Evolutionary conservation across 2,113 vertebrate genomes (phyloP), one percentile per base, ranked within the genome.

Genomic region (Lagenorhynchus albirostris): DNA sequence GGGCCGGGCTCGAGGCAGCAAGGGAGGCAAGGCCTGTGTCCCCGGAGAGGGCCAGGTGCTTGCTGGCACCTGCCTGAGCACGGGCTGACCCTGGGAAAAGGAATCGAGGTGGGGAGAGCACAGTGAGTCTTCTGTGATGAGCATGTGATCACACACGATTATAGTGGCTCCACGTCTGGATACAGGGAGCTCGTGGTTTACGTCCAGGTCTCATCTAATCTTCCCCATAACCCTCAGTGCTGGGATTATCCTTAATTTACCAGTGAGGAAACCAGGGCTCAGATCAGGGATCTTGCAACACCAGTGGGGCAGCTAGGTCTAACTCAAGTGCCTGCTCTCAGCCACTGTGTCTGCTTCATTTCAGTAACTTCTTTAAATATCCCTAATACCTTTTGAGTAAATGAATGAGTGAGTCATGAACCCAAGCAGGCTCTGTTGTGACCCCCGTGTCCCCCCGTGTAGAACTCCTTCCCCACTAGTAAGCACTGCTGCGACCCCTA

Each of bases 91-190:
- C 44, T 26, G 55, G 77, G 83, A 8, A 13, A 18, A 13, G 60
- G 36, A 15, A 5, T 8, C 0, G 1, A 26, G 17, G 14, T 7
- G 23, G 25, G 31, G 31, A 38, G n/a, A 12, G n/a, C 7, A 6
- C 29, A 11, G 55, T 1, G 15, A 15, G 62, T 60, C 4, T 15
- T 63, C 87, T 12, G 55, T 26, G 87, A 20, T 8, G 31, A 18
- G n/a, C 5, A 6, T 33, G 0, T 3, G 33, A 14, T 55, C 41
- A 7, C 23, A 1, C 41, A 0, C 0, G 1, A 2, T 0, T 2
- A 2, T 6, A 0, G 3, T 4, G 53, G 90, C 84, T 65, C 53
- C 13, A 18, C 0, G 1, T 14, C 15, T 29, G 3, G 36, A 23
- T 8, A 18, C 20, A 2, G 60, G 20, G 70, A n/a, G 25, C 84